A percentile compares a stretch with the other conserved stretches of the same genome.
Evolutionary conservation across 2,113 vertebrate genomes (phyloP).

Genomic region (Limanda limanda): DNA sequence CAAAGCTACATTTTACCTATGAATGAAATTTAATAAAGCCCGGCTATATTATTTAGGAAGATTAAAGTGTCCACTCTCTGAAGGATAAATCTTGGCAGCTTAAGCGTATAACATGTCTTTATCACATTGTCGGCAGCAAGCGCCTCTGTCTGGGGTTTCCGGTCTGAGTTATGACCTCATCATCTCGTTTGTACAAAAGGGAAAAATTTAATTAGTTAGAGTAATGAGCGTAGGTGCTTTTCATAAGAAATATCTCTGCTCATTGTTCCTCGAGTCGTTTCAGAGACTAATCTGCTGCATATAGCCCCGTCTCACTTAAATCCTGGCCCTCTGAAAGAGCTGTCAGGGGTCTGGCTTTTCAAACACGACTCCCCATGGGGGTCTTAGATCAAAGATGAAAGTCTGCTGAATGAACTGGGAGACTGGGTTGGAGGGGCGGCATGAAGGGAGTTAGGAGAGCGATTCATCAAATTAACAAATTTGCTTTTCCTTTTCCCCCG

Average conservation of each 20-base stretch:
- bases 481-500: constrained; percentile 60
- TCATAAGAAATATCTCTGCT: constrained; percentile 64
- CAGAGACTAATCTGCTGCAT: constrained; percentile 72
- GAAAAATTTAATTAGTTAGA: constrained; percentile 81
- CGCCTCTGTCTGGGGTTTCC: constrained; percentile 70
- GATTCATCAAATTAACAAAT: constrained; percentile 78
- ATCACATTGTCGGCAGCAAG: constrained; percentile 72
- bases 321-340: constrained; percentile 55
- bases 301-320: constrained; percentile 65
- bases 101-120: constrained; percentile 81
- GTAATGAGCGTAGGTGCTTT: constrained; percentile 80
- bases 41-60: constrained; percentile 62
- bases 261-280: constrained; percentile 76
- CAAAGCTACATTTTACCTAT: constrained; percentile 41
- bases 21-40: constrained; percentile 71
- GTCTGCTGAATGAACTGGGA: constrained; percentile 55
- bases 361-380: constrained; percentile 65
- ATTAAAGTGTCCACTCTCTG: constrained; percentile 65
- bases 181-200: constrained; percentile 79
- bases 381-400: constrained; percentile 73
- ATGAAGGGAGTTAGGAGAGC: constrained; percentile 57
- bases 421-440: constrained; percentile 49
- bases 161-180: constrained; percentile 81
- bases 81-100: constrained; percentile 77
- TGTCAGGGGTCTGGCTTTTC: constrained; percentile 66